Evolutionary conservation across 2,113 vertebrate species (phyloP).

Genomic region (Cyphomyrus plagiostoma): DNA sequence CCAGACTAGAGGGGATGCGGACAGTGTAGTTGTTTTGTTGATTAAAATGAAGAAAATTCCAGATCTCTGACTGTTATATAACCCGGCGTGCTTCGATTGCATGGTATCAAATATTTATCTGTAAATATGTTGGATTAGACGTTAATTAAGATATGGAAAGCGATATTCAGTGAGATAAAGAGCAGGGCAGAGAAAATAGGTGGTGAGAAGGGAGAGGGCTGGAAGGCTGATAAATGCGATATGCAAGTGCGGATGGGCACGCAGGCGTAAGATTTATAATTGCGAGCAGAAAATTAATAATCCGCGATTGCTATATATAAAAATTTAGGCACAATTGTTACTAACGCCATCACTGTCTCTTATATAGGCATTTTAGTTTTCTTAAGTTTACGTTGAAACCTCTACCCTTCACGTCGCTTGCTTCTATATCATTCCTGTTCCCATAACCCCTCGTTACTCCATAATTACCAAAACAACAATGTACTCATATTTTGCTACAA

Average conservation of each 20-base stretch:
- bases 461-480: constrained; percentile 17
- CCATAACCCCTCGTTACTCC: constrained; percentile 8
- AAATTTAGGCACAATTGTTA: background rate
- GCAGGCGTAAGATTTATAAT: background rate
- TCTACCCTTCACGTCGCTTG: constrained; percentile 16
- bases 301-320: background rate
- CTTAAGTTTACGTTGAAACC: constrained; percentile 16
- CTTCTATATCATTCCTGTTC: background rate
- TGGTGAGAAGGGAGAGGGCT: constrained; percentile 12
- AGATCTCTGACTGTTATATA: constrained; percentile 5
- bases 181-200: constrained; percentile 13
- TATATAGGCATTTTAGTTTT: background rate
- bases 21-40: constrained; percentile 15
- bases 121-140: background rate
- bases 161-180: constrained; percentile 6
- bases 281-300: constrained; percentile 16
- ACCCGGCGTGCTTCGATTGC: background rate
- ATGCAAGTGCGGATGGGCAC: background rate
- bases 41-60: constrained; percentile 17
- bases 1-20: constrained; percentile 11
- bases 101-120: constrained; percentile 10
- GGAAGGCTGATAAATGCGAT: constrained; percentile 15
- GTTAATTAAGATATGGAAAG: background rate
- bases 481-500: background rate
- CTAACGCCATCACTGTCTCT: background rate